Percentiles rank a stretch among this genome's conserved stretches.
phyloP scores from a whole-genome alignment of 2,113 vertebrate genomes.

The Cranoglanis bouderius region DNA sequence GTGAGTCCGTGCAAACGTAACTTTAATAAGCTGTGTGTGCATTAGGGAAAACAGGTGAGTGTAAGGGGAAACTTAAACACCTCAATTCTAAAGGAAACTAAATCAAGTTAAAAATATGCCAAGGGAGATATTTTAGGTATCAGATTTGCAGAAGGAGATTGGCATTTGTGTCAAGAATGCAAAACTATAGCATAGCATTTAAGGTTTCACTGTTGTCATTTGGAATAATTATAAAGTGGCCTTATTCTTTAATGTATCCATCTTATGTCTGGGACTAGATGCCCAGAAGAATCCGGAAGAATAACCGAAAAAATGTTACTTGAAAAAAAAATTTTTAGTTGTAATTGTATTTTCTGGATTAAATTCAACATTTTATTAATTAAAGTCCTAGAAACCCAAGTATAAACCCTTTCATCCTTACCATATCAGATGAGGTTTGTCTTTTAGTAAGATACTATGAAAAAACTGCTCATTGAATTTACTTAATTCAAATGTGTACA shows the following conservation, averaged over 20 bases:
- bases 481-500: neutral
- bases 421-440: neutral
- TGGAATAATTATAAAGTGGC: neutral
- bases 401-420: neutral
- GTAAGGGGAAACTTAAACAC: neutral
- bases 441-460: neutral
- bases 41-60: neutral
- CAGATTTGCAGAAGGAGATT: neutral
- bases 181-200: neutral
- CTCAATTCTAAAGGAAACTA: neutral
- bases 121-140: neutral
- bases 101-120: neutral
- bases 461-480: neutral
- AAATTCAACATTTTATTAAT: neutral
- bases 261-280: neutral
- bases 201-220: neutral
- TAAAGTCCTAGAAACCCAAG: neutral
- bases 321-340: neutral
- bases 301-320: neutral
- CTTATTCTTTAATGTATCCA: neutral
- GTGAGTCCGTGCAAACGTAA: constrained; percentile 31
- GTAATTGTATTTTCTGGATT: neutral
- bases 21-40: constrained; percentile 21
- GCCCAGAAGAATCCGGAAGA: neutral
- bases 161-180: neutral